Conservation (phyloP, 2,888 invertebrate species). For the Lasioglossum pauxillum region DNA sequence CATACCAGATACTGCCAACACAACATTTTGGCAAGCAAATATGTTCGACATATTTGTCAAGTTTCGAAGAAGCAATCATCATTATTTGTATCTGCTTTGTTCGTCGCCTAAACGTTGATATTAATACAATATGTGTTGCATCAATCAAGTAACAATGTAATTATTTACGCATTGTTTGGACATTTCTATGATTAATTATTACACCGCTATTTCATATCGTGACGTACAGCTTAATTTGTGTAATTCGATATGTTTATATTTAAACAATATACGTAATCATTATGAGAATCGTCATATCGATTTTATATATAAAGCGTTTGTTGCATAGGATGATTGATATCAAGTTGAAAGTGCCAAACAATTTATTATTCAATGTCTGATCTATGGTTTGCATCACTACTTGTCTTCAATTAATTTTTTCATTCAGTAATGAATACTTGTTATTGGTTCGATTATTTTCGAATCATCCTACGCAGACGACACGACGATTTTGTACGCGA, state of each 20-base stretch:
- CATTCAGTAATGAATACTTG: background rate
- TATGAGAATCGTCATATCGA: background rate
- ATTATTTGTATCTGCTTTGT: background rate
- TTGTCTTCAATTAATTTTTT: background rate
- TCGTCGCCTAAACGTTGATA: background rate
- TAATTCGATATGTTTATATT: background rate
- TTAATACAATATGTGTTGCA: background rate
- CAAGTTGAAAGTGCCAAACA: background rate
- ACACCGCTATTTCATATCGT: background rate
- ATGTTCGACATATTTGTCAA: too few species aligned
- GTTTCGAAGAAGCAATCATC: background rate
- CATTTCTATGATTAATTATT: background rate
- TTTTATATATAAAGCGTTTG: background rate
- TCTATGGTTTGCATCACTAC: background rate
- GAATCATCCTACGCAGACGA: background rate
- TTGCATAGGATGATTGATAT: background rate
- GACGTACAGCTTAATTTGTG: background rate
- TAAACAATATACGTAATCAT: background rate
- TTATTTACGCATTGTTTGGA: background rate
- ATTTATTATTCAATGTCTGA: background rate
- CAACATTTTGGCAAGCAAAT: background rate
- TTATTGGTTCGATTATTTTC: background rate
- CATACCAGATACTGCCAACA: background rate
- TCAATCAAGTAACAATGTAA: background rate
- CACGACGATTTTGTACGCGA: slow-evolving; percentile 32